Conservation (phyloP, 2,797 vertebrate species). For the Ceryle rudis region DNA sequence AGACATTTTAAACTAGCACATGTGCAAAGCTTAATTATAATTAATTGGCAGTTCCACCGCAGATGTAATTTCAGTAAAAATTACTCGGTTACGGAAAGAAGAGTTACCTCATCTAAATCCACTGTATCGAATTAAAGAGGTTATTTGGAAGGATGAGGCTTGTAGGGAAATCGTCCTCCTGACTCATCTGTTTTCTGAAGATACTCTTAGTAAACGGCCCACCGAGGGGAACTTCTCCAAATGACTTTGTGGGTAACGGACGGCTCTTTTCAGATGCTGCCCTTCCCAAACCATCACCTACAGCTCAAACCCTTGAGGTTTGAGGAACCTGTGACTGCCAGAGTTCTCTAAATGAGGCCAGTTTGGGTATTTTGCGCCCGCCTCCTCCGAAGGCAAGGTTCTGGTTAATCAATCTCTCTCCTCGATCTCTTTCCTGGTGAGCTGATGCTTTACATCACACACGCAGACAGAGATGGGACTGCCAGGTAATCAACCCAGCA, state of each 20-base stretch:
- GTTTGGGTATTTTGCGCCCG: fast-evolving
- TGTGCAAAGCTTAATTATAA: background rate
- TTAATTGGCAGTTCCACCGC: background rate
- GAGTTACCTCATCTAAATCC: slow-evolving; percentile 24
- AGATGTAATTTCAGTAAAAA: slow-evolving; percentile 53
- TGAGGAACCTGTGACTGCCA: background rate
- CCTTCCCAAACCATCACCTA: background rate
- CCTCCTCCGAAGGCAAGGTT: background rate
- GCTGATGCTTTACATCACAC: fast-evolving
- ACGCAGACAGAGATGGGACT: background rate
- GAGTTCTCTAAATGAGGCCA: background rate
- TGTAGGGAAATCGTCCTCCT: background rate
- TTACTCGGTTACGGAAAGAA: background rate
- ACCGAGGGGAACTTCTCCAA: background rate
- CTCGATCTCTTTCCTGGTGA: background rate
- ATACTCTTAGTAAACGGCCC: background rate
- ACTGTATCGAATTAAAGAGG: background rate
- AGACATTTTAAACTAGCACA: background rate
- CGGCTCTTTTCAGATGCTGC: background rate
- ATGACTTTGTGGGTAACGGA: background rate
- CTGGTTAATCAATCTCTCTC: background rate
- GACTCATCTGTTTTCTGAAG: background rate
- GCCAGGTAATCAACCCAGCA: background rate
- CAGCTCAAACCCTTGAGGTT: too few relatives aligned
- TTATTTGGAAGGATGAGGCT: background rate